Evolutionary conservation across 2,797 vertebrate species (phyloP).

Genomic region (Sebastes itinus): DNA sequence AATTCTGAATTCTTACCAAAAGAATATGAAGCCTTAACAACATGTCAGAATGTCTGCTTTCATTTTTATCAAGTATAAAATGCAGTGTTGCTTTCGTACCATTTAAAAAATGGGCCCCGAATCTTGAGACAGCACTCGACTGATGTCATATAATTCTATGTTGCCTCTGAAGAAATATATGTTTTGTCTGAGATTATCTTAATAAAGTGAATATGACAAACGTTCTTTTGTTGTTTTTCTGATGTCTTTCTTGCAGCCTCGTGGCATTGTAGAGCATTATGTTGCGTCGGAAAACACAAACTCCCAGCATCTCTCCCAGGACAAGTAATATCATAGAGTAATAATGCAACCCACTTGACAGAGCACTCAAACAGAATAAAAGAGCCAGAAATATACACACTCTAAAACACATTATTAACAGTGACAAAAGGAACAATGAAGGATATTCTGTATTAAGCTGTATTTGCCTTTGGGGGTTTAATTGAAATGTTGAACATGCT

Average conservation of each 20-base stretch:
- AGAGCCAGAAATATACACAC: neutral
- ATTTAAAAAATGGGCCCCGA: constrained; percentile 47
- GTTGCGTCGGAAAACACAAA: neutral
- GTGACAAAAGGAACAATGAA: neutral
- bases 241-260: neutral
- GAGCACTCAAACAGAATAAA: constrained; percentile 11
- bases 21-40: constrained; percentile 10
- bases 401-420: neutral
- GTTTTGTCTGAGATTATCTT: constrained; percentile 60
- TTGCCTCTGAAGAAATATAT: constrained; percentile 51
- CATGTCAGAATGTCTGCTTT: constrained; percentile 44
- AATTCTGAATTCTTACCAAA: constrained; percentile 16
- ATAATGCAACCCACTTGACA: neutral
- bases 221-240: neutral
- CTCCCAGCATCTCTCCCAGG: constrained; percentile 15
- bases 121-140: constrained; percentile 33
- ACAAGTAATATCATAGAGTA: constrained; percentile 6
- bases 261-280: neutral
- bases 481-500: constrained; percentile 1
- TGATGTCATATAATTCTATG: constrained; percentile 41
- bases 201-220: constrained; percentile 73
- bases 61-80: constrained; percentile 37
- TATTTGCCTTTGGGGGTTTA: neutral
- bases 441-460: neutral
- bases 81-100: constrained; percentile 18